Conservation (phyloP, 2,797 vertebrate species). For the Uromys caudimaculatus region DNA sequence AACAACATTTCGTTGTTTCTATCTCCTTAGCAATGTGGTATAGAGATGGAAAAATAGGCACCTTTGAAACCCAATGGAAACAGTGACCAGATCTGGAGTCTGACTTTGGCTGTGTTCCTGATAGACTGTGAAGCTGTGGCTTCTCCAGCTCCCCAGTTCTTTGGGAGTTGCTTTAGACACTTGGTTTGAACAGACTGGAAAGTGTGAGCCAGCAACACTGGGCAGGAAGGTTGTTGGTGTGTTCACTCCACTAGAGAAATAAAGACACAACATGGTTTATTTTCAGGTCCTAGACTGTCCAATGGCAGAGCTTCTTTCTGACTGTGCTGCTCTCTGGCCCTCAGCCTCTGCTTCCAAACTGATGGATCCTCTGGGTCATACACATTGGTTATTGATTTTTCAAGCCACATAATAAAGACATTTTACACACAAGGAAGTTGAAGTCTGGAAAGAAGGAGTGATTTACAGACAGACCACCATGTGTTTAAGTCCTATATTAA, state of each 20-base stretch:
- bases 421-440: not conserved
- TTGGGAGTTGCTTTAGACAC: not conserved
- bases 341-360: slow-evolving; percentile 5
- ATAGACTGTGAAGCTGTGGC: not conserved
- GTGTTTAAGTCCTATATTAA: not conserved
- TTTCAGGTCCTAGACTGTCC: not conserved
- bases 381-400: not conserved
- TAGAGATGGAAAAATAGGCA: slow-evolving; percentile 59
- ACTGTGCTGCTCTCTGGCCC: not conserved
- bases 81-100: slow-evolving; percentile 1
- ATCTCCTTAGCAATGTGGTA: slow-evolving; percentile 55
- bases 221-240: not conserved
- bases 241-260: not conserved
- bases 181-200: not conserved
- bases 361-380: not conserved
- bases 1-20: slow-evolving; percentile 60
- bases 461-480: not conserved
- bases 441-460: not conserved
- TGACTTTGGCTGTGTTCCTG: not conserved
- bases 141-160: slow-evolving; percentile 4
- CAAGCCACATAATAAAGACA: not conserved
- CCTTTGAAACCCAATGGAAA: slow-evolving; percentile 57
- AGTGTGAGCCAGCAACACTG: slow-evolving; percentile 44
- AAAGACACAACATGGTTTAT: not conserved
- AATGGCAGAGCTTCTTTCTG: slow-evolving; percentile 16